Conservation (phyloP, 2,797 vertebrate species). For the Ibycter americanus region DNA sequence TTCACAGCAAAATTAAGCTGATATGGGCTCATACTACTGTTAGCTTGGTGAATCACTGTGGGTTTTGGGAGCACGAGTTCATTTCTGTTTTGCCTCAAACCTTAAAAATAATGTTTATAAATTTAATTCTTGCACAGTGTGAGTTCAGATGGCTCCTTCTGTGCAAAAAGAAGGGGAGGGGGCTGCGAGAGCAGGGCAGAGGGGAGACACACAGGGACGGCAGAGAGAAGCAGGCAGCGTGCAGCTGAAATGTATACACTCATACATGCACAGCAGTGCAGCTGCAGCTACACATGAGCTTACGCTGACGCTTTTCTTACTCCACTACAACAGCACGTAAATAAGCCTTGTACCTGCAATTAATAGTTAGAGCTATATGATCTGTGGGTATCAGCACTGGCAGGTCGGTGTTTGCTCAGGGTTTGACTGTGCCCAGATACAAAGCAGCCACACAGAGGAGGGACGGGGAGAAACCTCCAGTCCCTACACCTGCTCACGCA, state of each 20-base stretch:
- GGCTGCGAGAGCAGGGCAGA: background rate
- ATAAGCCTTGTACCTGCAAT: background rate
- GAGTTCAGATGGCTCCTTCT: background rate
- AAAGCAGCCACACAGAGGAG: rapidly evolving
- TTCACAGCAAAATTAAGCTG: background rate
- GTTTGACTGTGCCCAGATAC: background rate
- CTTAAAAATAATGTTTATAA: background rate
- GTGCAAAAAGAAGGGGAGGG: background rate
- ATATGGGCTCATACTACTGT: background rate
- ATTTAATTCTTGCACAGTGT: background rate
- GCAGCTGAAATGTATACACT: background rate
- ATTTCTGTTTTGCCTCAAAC: background rate
- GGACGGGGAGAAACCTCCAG: rapidly evolving
- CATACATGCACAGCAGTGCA: background rate
- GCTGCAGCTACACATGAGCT: background rate
- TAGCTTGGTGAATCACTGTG: background rate
- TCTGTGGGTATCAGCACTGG: background rate
- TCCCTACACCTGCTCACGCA: background rate
- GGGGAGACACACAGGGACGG: background rate
- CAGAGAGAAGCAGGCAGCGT: background rate
- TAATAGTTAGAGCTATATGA: background rate
- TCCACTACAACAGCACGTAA: background rate
- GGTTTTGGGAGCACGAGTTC: background rate
- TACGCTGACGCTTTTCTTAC: background rate
- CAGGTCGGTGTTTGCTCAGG: background rate